Evolutionary conservation across 2,797 vertebrate species (phyloP).

Genomic region (Gallinago solitaria): DNA sequence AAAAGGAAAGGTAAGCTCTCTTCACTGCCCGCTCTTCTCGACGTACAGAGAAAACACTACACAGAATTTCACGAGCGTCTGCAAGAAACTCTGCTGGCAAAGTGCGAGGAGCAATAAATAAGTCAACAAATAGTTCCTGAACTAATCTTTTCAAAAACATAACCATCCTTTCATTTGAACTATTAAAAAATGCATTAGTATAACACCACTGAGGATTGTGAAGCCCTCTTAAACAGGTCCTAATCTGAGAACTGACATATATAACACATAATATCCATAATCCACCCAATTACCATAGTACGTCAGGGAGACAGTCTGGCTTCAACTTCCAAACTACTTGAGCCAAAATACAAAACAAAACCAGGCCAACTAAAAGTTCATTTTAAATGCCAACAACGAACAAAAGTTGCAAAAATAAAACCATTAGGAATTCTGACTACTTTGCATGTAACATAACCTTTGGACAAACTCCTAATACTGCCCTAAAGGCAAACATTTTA

Average conservation of each 20-base stretch:
- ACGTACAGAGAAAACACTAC: neutral
- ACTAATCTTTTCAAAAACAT: neutral
- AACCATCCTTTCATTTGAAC: neutral
- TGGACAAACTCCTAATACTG: neutral
- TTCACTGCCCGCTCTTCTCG: neutral
- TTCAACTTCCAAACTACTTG: neutral
- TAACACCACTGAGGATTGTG: neutral
- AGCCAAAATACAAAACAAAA: neutral
- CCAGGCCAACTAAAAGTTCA: neutral
- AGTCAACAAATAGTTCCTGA: neutral
- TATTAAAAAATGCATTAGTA: neutral
- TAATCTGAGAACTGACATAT: neutral
- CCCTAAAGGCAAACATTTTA: neutral
- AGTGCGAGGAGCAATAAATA: neutral
- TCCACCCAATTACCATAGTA: neutral
- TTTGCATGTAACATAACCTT: neutral
- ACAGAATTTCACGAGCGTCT: neutral
- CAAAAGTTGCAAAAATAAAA: neutral
- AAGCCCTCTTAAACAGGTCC: neutral
- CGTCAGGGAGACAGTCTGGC: neutral
- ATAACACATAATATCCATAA: neutral
- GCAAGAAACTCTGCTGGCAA: neutral
- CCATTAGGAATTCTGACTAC: neutral
- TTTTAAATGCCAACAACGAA: neutral
- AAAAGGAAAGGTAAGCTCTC: neutral